Evolutionary conservation across 2,888 invertebrate species (phyloP), one percentile per base, ranked within the genome.

Genomic region (Lycia hirtaria): DNA sequence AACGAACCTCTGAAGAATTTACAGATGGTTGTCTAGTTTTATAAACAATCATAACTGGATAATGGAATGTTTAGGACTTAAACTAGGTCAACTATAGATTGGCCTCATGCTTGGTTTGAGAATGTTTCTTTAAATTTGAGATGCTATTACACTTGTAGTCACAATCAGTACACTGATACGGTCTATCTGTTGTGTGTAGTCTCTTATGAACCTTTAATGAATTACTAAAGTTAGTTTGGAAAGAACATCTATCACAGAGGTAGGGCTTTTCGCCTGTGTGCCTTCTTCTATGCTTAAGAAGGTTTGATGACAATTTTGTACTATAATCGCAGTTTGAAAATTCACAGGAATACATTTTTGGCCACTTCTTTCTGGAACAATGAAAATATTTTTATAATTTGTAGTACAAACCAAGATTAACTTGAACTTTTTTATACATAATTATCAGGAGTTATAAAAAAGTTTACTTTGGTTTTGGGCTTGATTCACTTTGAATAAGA

Each of bases 281-380:
- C 24, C 78, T 83, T 62, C 92, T 77, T 71, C 80, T 87, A 61
- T 92, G 92, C 64, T 90, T 92, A 35, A 80, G 81, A n/a, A 92
- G 76, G 71, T 92, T 92, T 35, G 87, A 89, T 19, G 85, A 83
- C 32, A 87, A 68, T 75, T 93, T 93, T 59, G 93, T 88, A 60
- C 84, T 85, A 75, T 94, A 94, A 28, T 81, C 82, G 71, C 94
- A 94, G 35, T 88, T 83, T 62, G 89, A 86, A 65, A 82, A 87
- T 60, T 92, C 83, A 78, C 94, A 94, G 19, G 73, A 62, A 75
- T 85, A 92, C 85, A 81, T 62, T 88, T 92, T 72, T 90, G 90
- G 24, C 63, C 90, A 88, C 40, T 87, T 87, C 67, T 83, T 83
- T 73, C 85, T 87, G 69, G 83, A 63, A 58, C 67, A 41, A 40